phyloP scores from a whole-genome alignment of 2,113 vertebrate genomes.

The Pelusios castaneus region DNA sequence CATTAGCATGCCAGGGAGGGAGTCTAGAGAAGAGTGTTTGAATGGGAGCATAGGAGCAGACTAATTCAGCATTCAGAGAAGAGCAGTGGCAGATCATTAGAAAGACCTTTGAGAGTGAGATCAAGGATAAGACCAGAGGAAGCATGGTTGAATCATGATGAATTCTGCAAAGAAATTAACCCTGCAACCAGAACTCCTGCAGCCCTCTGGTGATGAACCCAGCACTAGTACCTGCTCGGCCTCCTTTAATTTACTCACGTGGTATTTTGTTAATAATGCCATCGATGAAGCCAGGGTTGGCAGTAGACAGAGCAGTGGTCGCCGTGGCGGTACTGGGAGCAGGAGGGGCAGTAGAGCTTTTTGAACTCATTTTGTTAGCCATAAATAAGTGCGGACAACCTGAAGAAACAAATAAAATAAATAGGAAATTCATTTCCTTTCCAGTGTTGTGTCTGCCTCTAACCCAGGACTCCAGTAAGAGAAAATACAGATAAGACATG shows the following conservation, averaged over 20 bases:
- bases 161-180: neutral
- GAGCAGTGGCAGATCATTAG: no score
- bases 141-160: neutral
- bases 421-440: neutral
- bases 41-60: no score
- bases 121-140: neutral
- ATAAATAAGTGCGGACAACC: neutral
- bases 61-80: no score
- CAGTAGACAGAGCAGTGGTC: neutral
- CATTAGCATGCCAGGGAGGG: no score
- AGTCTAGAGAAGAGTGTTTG: no score
- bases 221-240: rapidly evolving
- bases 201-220: no score
- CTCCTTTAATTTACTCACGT: conserved; percentile 75
- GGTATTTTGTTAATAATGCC: conserved; percentile 77
- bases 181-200: no score
- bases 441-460: rapidly evolving
- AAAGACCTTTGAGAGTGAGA: neutral
- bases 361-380: neutral
- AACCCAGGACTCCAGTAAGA: conserved; percentile 5
- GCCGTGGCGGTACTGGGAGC: rapidly evolving
- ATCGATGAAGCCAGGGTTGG: conserved; percentile 5
- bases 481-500: conserved; percentile 34
- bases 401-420: neutral
- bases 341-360: neutral